A percentile compares a stretch with the other conserved stretches of the same genome.
phyloP scores from a whole-genome alignment of 1,140 invertebrate species.

The Pogonus chalceus region DNA sequence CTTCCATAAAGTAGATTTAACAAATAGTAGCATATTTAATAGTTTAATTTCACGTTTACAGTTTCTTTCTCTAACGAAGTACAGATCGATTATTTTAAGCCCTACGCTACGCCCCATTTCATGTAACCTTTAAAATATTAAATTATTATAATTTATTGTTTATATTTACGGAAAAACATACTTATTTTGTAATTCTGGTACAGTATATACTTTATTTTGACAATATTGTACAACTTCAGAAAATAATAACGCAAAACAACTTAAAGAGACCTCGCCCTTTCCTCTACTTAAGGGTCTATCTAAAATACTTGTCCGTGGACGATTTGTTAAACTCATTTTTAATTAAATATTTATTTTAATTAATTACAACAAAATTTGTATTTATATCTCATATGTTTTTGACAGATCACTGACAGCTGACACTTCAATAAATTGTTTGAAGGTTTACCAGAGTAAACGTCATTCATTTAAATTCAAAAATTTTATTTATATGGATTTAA shows the following conservation, averaged over 20 bases:
- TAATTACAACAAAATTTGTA: too few relatives aligned
- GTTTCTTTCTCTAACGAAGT: conserved; percentile 86
- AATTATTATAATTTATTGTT: neutral
- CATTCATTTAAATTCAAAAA: too few relatives aligned
- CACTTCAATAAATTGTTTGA: too few relatives aligned
- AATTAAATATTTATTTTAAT: too few relatives aligned
- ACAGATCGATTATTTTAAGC: conserved; percentile 81
- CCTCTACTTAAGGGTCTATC: conserved; percentile 88
- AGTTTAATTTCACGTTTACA: conserved; percentile 94
- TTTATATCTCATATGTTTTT: too few relatives aligned
- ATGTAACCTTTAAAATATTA: conserved; percentile 59
- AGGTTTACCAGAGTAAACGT: too few relatives aligned
- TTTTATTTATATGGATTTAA: too few relatives aligned
- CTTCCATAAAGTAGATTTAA: conserved; percentile 96
- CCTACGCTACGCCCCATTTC: conserved; percentile 94
- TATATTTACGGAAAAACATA: conserved; percentile 36
- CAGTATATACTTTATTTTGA: conserved; percentile 89
- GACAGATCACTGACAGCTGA: too few relatives aligned
- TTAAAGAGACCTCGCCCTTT: conserved; percentile 84
- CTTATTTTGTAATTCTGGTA: conserved; percentile 91
- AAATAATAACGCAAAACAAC: conserved; percentile 90
- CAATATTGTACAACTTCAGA: conserved; percentile 98
- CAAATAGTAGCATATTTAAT: conserved; percentile 88
- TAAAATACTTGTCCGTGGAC: conserved; percentile 70
- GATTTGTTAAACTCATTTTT: conserved; percentile 32